phyloP scores from a whole-genome alignment of 2,113 vertebrate genomes.

The Ammospiza caudacuta region DNA sequence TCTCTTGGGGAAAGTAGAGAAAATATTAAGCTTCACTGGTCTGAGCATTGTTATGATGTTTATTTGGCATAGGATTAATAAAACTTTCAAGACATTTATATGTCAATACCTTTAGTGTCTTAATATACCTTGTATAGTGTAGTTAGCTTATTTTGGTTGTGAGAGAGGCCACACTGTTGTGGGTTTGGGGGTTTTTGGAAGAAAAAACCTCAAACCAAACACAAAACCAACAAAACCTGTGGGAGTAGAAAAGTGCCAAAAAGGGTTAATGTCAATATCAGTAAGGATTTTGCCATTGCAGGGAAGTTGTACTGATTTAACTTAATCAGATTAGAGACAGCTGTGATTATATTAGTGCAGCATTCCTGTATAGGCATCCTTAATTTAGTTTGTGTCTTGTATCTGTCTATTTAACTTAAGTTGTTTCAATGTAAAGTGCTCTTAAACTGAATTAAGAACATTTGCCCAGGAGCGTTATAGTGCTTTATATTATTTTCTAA shows the following conservation, averaged over 20 bases:
- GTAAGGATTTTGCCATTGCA: slow-evolving; percentile 19
- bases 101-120: not conserved
- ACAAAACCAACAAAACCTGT: not conserved
- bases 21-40: not conserved
- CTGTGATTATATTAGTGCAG: slow-evolving; percentile 40
- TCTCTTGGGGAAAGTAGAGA: not conserved
- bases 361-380: slow-evolving; percentile 43
- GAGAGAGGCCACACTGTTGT: not conserved
- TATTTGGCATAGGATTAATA: not conserved
- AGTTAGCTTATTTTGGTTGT: not conserved
- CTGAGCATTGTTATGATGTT: not conserved
- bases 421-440: slow-evolving; percentile 42
- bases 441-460: slow-evolving; percentile 54
- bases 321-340: slow-evolving; percentile 58
- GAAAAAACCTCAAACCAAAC: not conserved
- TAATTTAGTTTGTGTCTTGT: slow-evolving; percentile 44
- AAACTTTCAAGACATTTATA: not conserved
- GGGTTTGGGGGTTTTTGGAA: not conserved
- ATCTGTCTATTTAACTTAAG: slow-evolving; percentile 40
- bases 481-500: slow-evolving; percentile 30
- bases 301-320: slow-evolving; percentile 20
- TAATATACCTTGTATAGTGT: not conserved
- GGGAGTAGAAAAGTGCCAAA: not conserved
- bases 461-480: slow-evolving; percentile 16
- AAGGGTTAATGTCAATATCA: not conserved